These are phyloP conservation scores for Tragelaphus oryx DNA, from an alignment of 2,797 vertebrate species.

Conservation along the genomic window DNA sequence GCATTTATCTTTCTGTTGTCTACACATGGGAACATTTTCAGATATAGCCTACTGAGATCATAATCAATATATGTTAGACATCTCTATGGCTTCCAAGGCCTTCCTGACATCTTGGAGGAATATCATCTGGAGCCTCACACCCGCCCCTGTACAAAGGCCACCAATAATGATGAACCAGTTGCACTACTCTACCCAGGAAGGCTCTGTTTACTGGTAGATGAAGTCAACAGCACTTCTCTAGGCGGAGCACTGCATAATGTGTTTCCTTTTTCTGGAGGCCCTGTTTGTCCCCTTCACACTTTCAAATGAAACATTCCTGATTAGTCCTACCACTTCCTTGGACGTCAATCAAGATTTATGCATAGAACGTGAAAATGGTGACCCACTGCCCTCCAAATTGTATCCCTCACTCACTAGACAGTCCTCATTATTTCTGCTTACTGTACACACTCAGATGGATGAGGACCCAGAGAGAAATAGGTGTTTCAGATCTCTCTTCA, in stretches of 20 bases:
- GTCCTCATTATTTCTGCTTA: not conserved
- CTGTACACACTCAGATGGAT: not conserved
- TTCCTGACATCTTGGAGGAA: not conserved
- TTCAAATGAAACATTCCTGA: not conserved
- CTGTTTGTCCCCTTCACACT: not conserved
- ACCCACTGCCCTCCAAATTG: not conserved
- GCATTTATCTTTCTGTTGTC: not conserved
- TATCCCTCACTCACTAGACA: not conserved
- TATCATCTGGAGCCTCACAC: not conserved
- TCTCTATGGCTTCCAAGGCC: not conserved
- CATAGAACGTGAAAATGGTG: not conserved
- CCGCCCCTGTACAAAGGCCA: not conserved
- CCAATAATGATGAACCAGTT: not conserved
- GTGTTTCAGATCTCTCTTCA: not conserved
- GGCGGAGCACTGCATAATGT: not conserved
- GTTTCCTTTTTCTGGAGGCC: not conserved
- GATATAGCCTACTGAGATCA: not conserved
- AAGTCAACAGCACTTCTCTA: not conserved
- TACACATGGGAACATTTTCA: not conserved
- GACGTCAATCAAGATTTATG: not conserved
- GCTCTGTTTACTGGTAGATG: not conserved
- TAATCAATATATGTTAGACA: not conserved
- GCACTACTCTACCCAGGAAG: not conserved
- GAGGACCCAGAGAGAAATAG: not conserved
- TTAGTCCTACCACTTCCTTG: not conserved